Evolutionary conservation across 1,140 invertebrate species (phyloP).

Genomic region (Kradibia gibbosae): DNA sequence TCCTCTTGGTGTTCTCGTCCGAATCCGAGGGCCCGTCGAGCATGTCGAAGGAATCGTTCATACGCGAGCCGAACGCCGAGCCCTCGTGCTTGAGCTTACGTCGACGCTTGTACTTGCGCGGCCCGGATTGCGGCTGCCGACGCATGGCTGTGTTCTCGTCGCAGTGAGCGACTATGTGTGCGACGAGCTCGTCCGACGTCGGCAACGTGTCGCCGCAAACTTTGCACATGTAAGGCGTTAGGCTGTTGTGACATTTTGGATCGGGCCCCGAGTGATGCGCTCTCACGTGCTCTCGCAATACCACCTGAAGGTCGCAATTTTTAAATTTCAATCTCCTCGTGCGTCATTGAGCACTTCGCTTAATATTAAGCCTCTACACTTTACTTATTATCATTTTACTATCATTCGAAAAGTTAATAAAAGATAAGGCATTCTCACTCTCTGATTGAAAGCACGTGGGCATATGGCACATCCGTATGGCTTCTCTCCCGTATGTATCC

Average conservation of each 20-base stretch:
- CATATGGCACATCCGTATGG: conserved; percentile 97
- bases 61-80: conserved; percentile 61
- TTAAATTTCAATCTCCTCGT: conserved; percentile 31
- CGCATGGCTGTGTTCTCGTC: conserved; percentile 86
- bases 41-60: conserved; percentile 69
- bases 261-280: conserved; percentile 87
- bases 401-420: too few relatives aligned
- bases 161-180: conserved; percentile 86
- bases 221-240: conserved; percentile 80
- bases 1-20: conserved; percentile 71
- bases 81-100: conserved; percentile 80
- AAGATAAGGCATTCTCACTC: conserved; percentile 71
- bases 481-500: conserved; percentile 97
- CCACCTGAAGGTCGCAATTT: conserved; percentile 73
- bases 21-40: conserved; percentile 67
- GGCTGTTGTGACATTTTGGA: conserved; percentile 73
- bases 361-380: too few relatives aligned
- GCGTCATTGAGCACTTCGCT: too few relatives aligned
- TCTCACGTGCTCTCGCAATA: conserved; percentile 85
- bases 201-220: conserved; percentile 81
- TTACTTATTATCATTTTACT: too few relatives aligned
- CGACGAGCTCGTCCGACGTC: conserved; percentile 82
- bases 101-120: conserved; percentile 84
- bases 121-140: conserved; percentile 82
- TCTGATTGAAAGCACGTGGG: conserved; percentile 87